Conservation (phyloP, 2,113 vertebrate species). For the Acanthochromis polyacanthus region DNA sequence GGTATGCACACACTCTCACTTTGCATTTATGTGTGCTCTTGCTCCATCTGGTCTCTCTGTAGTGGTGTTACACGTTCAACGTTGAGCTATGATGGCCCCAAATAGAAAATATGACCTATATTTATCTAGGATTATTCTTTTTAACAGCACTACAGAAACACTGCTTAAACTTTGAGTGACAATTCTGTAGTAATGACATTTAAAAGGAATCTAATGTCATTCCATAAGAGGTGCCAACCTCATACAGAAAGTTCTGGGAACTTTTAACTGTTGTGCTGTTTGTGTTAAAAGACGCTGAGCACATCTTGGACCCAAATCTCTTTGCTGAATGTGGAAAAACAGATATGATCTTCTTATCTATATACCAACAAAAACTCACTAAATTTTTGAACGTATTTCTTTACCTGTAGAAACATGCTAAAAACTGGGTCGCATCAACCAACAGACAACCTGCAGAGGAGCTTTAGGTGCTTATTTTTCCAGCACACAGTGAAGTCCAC, state of each 20-base stretch:
- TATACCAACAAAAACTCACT: not conserved
- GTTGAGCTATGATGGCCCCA: not conserved
- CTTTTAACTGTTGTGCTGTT: not conserved
- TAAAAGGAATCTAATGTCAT: too few relatives aligned
- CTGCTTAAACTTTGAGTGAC: not conserved
- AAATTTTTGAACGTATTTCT: not conserved
- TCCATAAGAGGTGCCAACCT: not conserved
- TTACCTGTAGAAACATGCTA: not conserved
- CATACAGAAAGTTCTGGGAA: not conserved
- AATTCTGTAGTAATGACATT: too few relatives aligned
- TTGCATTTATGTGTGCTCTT: not conserved
- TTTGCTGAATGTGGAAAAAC: not conserved
- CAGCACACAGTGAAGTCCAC: not conserved
- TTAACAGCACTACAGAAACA: not conserved
- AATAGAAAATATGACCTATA: not conserved
- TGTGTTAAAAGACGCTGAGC: not conserved
- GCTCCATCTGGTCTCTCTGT: not conserved
- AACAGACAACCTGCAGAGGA: not conserved
- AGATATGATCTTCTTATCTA: conserved; percentile 14
- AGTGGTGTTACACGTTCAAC: not conserved
- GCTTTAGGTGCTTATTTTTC: conserved; percentile 1
- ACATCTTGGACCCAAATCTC: not conserved
- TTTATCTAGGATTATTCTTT: not conserved
- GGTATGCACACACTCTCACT: too few relatives aligned
- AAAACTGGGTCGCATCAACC: not conserved